Evolutionary conservation across 2,113 vertebrate genomes (phyloP).

Genomic region (Sitta europaea): DNA sequence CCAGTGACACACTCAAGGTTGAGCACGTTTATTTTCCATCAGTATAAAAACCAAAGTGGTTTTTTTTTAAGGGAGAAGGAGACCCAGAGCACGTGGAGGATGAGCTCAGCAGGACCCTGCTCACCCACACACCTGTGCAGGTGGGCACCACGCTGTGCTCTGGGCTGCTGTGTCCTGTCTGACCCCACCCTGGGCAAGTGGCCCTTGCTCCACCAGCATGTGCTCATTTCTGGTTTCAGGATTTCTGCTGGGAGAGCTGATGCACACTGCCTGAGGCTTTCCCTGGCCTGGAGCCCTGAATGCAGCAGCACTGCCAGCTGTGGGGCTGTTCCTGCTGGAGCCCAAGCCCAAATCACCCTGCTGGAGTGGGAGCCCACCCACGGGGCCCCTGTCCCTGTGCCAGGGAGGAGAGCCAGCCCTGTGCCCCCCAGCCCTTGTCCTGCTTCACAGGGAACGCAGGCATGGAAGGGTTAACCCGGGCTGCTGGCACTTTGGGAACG

Average conservation of each 20-base stretch:
- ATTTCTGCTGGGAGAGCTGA: not conserved
- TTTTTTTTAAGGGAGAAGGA: not conserved
- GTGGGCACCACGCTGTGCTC: rapidly evolving
- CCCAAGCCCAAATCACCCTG: not conserved
- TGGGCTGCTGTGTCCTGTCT: rapidly evolving
- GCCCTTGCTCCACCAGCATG: rapidly evolving
- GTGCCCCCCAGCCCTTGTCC: not conserved
- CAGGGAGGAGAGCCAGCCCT: not conserved
- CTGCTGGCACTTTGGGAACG: not conserved
- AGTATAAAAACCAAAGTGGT: not conserved
- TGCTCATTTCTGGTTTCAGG: no score
- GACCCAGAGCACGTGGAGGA: not conserved
- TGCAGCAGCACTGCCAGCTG: not conserved
- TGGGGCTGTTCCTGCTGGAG: not conserved
- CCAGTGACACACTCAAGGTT: not conserved
- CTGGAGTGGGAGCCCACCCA: not conserved
- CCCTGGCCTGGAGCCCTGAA: not conserved
- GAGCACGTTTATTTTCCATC: not conserved
- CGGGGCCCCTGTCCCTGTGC: not conserved
- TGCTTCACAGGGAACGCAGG: not conserved
- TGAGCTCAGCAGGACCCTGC: not conserved
- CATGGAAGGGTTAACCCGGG: not conserved
- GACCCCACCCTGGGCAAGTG: rapidly evolving
- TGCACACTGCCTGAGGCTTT: not conserved
- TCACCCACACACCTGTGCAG: not conserved